phyloP scores from a whole-genome alignment of 2,888 invertebrate genomes.

The Dexiosoma caninum region DNA sequence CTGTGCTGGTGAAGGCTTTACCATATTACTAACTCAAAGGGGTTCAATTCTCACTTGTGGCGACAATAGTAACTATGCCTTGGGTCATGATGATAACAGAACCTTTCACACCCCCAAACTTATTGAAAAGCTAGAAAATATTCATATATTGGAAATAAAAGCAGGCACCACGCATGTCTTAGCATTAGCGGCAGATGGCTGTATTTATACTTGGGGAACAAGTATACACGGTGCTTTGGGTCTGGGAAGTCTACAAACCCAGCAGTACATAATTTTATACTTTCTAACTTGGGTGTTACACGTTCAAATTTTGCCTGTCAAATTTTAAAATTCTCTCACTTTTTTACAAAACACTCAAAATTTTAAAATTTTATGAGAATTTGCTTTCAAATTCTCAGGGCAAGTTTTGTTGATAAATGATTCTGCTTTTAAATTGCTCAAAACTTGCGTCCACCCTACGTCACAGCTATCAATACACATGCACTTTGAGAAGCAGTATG shows the following conservation, averaged over 20 bases:
- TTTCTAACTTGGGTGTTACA: too few species aligned
- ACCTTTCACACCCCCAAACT: slow-evolving; percentile 80
- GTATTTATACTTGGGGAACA: slow-evolving; percentile 83
- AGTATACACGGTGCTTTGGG: slow-evolving; percentile 81
- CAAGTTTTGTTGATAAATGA: too few species aligned
- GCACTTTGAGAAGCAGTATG: too few species aligned
- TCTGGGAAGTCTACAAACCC: slow-evolving; percentile 72
- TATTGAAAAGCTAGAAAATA: slow-evolving; percentile 79
- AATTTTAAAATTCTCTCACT: too few species aligned
- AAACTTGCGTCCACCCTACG: too few species aligned
- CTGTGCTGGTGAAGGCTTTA: slow-evolving; percentile 83
- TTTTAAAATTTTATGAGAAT: too few species aligned
- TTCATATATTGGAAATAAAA: slow-evolving; percentile 81
- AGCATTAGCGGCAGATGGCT: slow-evolving; percentile 81
- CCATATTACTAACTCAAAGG: slow-evolving; percentile 83
- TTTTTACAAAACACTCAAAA: too few species aligned
- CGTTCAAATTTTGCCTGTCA: too few species aligned
- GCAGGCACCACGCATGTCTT: slow-evolving; percentile 83
- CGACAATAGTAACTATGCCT: slow-evolving; percentile 81
- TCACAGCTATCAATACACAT: too few species aligned
- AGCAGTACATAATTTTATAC: slow-evolving; percentile 69
- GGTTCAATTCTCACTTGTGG: slow-evolving; percentile 85
- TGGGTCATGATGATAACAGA: slow-evolving; percentile 83
- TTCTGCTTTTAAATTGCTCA: too few species aligned
- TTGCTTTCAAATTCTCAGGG: too few species aligned